Evolutionary conservation across 2,888 invertebrate genomes (phyloP).

Genomic region (Cryptus armator): DNA sequence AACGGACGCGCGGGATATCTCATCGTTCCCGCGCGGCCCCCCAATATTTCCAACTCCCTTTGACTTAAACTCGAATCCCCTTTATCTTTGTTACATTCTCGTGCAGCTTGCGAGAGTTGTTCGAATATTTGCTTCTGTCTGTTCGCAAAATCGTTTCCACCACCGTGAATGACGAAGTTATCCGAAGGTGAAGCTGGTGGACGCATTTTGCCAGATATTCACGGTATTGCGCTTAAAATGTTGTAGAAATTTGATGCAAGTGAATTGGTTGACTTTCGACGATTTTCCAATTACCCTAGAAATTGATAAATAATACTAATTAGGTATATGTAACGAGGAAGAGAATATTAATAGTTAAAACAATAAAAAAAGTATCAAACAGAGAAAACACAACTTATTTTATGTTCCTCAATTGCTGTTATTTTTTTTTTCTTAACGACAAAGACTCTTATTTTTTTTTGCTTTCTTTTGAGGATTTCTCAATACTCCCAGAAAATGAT

Average conservation of each 20-base stretch:
- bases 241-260: no score
- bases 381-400: no score
- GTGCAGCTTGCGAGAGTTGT: slow-evolving; percentile 89
- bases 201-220: slow-evolving; percentile 45
- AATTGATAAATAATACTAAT: neutral
- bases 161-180: slow-evolving; percentile 74
- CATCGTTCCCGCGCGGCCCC: neutral
- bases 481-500: neutral
- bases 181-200: slow-evolving; percentile 54
- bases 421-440: no score
- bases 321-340: neutral
- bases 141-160: slow-evolving; percentile 84
- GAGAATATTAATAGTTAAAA: no score
- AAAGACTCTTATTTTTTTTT: no score
- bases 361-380: no score
- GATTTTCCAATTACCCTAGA: neutral
- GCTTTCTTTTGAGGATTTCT: no score
- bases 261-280: no score
- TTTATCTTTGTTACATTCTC: slow-evolving; percentile 85
- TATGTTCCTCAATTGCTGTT: no score
- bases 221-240: neutral
- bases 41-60: slow-evolving; percentile 50
- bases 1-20: slow-evolving; percentile 35
- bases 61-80: slow-evolving; percentile 53
- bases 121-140: slow-evolving; percentile 91